Base-by-base conservation (phyloP, 2,113 vertebrate genomes). In the Gopherus evgoodei region DNA sequence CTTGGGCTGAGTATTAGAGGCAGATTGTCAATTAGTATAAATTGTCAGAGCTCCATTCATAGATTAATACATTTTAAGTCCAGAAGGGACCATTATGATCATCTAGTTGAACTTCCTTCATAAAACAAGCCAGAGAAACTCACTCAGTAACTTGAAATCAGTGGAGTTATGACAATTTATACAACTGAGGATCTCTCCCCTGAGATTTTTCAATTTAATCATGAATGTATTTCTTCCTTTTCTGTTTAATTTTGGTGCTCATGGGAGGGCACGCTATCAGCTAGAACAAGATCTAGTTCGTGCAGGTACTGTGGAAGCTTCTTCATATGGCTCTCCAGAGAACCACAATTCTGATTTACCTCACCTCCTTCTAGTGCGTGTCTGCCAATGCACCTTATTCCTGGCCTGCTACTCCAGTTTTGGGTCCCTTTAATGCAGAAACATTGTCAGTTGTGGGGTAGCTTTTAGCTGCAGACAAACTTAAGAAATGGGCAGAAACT, bases 321-420 rank as follows among this genome's bases (percentile, higher is more conserved):
- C 31, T 1, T 27, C 69, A 21, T 52, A 35, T 21, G 53, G 47
- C 62, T 80, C 72, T 79, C 54, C 27, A 12, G 27, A 25, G 10
- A 27, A 8, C 35, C 87, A 38, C 59, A 91, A 62, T 84, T 54
- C 56, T 24, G 11, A 83, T n/a, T 47, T 92, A 57, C 91, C 57
- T 27, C 38, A 49, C 0, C 0, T 81, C 35, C 42, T n/a, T n/a
- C 44, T 80, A 87, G 62, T 0, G 1, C 0, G 0, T 56, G 87
- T 86, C 54, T 90, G 22, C 35, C 52, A 69, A 44, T 81, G 24
- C 13, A 87, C 35, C 53, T 90, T 53, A 83, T 72, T 5, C 65
- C 50, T 88, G 22, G 80, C 81, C 53, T 81, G 49, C 53, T 90
- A 14, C 72, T 86, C 5, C 44, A 35, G 16, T 84, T 54, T 84